A percentile compares a stretch with the other conserved stretches of the same genome.
Conservation (phyloP, 2,888 invertebrate genomes). For the Trissolcus japonicus region DNA sequence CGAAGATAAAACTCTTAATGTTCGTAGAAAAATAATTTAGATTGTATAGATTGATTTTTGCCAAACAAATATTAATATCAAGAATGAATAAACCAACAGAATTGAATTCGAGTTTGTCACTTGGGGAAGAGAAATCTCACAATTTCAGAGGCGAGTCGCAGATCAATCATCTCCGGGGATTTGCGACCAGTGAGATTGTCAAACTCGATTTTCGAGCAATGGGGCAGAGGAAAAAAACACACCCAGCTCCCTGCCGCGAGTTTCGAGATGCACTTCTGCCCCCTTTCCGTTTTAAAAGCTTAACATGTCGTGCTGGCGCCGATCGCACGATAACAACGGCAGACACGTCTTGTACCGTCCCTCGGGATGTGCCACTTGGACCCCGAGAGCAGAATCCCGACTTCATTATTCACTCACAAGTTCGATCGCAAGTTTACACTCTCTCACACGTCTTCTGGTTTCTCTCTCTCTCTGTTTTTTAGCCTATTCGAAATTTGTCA, state of each 20-base stretch:
- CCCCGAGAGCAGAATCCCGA: slow-evolving; percentile 24
- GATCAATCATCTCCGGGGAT: slow-evolving; percentile 39
- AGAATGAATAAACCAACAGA: too few species aligned
- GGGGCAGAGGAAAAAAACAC: slow-evolving; percentile 33
- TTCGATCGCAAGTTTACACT: slow-evolving; percentile 27
- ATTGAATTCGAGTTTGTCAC: too few species aligned
- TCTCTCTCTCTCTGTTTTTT: slow-evolving; percentile 14
- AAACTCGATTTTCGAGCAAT: slow-evolving; percentile 19
- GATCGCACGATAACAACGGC: slow-evolving; percentile 65
- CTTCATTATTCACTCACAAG: slow-evolving; percentile 51
- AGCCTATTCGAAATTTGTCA: slow-evolving; percentile 45
- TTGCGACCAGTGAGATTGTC: slow-evolving; percentile 22
- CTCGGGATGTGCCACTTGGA: slow-evolving; percentile 41
- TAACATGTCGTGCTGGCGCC: slow-evolving; percentile 62
- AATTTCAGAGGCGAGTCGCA: slow-evolving; percentile 10
- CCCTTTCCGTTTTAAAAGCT: slow-evolving; percentile 43
- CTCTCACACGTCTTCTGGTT: slow-evolving; percentile 11
- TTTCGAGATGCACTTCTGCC: slow-evolving; percentile 46
- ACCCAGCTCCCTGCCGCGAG: slow-evolving; percentile 8
- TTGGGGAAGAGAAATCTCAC: not conserved
- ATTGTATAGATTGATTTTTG: too few species aligned
- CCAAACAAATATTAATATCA: too few species aligned
- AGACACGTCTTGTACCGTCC: slow-evolving; percentile 59
- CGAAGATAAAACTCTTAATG: too few species aligned
- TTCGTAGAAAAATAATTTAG: too few species aligned